phyloP scores from a whole-genome alignment of 2,797 vertebrate species.

The Lutjanus argentimaculatus region DNA sequence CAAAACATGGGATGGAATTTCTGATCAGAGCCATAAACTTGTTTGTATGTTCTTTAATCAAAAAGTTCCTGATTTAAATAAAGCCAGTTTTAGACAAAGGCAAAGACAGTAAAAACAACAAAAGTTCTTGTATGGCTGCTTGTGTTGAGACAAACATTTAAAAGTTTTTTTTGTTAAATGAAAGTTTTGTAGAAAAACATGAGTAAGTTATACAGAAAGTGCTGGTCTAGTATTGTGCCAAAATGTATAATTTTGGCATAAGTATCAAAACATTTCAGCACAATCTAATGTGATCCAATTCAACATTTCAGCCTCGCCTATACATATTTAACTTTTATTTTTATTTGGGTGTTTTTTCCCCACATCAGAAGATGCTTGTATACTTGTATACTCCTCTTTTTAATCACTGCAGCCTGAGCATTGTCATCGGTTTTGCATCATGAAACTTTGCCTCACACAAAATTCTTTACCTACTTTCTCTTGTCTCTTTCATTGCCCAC shows the following conservation, averaged over 20 bases:
- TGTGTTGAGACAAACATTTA: background rate
- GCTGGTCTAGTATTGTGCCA: background rate
- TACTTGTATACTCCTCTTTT: background rate
- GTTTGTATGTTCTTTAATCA: background rate
- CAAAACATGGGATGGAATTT: background rate
- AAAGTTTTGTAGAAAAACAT: background rate
- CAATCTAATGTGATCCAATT: background rate
- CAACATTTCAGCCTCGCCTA: no score
- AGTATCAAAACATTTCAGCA: background rate
- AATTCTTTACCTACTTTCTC: conserved; percentile 13
- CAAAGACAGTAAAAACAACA: background rate
- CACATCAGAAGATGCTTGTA: background rate
- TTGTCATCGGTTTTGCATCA: background rate
- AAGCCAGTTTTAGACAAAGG: background rate
- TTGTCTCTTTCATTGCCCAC: background rate
- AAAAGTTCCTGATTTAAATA: background rate
- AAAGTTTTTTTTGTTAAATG: background rate
- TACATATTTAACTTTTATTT: background rate
- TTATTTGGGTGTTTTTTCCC: background rate
- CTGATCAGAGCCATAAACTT: background rate
- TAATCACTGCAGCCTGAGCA: background rate
- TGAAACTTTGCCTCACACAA: conserved; percentile 3
- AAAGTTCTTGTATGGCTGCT: background rate
- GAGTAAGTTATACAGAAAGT: background rate
- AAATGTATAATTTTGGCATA: background rate